Conservation (phyloP, 2,797 vertebrate species). For the Lemur catta region DNA sequence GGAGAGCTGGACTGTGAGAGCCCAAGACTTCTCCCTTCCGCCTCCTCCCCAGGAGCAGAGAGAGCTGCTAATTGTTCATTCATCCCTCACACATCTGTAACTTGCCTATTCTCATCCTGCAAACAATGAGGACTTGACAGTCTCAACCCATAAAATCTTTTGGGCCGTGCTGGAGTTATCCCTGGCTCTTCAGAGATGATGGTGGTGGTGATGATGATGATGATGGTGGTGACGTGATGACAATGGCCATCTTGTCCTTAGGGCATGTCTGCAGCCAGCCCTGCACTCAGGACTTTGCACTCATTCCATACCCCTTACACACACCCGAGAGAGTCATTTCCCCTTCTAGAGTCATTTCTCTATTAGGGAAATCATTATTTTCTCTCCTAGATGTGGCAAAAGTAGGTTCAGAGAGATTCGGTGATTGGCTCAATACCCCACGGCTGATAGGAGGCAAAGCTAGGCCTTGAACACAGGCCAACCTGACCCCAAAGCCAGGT, state of each 20-base stretch:
- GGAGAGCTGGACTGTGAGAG: background rate
- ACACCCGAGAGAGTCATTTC: background rate
- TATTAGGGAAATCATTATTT: background rate
- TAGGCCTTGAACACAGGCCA: background rate
- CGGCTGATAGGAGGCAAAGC: background rate
- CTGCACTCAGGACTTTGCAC: background rate
- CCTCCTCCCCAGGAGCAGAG: background rate
- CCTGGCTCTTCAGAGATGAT: background rate
- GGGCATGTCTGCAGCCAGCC: background rate
- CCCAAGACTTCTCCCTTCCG: background rate
- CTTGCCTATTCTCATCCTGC: background rate
- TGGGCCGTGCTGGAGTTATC: background rate
- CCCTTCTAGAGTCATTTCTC: background rate
- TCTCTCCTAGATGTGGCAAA: background rate
- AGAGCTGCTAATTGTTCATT: background rate
- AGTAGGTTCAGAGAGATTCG: background rate
- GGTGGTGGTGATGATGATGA: background rate
- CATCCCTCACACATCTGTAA: background rate
- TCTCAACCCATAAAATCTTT: background rate
- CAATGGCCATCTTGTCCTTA: background rate
- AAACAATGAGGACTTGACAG: background rate
- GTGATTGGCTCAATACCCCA: background rate
- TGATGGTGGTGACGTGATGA: too few species aligned
- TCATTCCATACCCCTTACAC: too few species aligned
- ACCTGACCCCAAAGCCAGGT: background rate